phyloP scores from a whole-genome alignment of 2,888 invertebrate species.

The Eupithecia centaureata region DNA sequence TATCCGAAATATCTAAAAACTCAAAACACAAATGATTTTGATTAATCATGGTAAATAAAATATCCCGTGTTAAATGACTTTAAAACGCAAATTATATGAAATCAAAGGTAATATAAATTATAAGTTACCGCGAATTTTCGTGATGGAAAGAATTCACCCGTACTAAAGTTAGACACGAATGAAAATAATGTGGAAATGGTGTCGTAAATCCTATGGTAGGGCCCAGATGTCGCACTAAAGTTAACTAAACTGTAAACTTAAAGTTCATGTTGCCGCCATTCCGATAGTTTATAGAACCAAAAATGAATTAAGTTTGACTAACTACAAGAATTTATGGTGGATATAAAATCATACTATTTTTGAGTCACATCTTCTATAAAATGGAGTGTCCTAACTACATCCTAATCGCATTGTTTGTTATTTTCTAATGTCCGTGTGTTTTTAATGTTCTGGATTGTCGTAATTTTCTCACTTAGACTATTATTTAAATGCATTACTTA shows the following conservation, averaged over 20 bases:
- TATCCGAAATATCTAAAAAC: too few species aligned
- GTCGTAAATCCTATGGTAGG: background rate
- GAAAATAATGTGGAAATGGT: background rate
- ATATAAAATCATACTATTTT: background rate
- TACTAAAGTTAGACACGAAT: background rate
- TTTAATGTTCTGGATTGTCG: constrained; percentile 32
- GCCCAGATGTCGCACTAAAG: background rate
- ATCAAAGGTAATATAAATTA: too few species aligned
- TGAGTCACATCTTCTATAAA: background rate
- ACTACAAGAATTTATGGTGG: background rate
- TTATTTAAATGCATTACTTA: background rate
- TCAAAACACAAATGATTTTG: too few species aligned
- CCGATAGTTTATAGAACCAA: background rate
- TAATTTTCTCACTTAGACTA: background rate
- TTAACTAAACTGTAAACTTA: background rate
- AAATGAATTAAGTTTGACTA: background rate
- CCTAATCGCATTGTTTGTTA: background rate
- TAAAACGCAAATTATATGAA: too few species aligned
- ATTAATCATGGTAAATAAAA: too few species aligned
- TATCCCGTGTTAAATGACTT: too few species aligned
- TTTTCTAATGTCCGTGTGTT: background rate
- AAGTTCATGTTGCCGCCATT: background rate
- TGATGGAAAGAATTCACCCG: background rate
- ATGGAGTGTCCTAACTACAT: background rate
- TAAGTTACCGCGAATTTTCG: background rate